Evolutionary conservation across 2,888 invertebrate species (phyloP), one percentile per base, ranked within the genome.

Genomic region (Drosophila birchii): DNA sequence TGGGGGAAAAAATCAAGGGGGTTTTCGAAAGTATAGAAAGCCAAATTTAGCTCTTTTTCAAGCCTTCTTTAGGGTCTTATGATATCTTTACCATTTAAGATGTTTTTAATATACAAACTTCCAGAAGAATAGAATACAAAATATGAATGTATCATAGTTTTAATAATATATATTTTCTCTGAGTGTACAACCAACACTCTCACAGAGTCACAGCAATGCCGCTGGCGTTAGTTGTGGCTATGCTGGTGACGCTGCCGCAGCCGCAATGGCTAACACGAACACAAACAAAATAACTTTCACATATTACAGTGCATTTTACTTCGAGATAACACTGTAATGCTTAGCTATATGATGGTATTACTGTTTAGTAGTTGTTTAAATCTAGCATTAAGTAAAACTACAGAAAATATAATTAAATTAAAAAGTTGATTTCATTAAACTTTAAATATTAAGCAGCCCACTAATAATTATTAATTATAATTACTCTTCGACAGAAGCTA

Each of bases 201-300:
- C 38, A 34, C 44, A 67, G 67, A 41, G 64, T 47, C 49, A 23
- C 36, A 59, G 38, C 56, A 58, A 29, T 47, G 75, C 54, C 64
- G 41, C 44, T 54, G 60, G 57, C 69, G 57, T 56, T 71, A 53
- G 67, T 72, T 70, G 86, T 57, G 74, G 63, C 75, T 79, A 70
- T 68, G 76, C 39, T 81, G 79, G 55, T 76, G 81, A 69, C 59
- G 73, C 51, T 56, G 18, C 43, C 61, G 9, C 45, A 41, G 58
- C 45, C 60, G 63, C 61, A 70, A 66, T 39, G 64, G 64, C 61
- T 47, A 55, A 70, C 63, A 53, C 47, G 63, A 56, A 61, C 18
- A 44, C 55, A 45, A 14, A 41, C 58, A 45, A 18, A 14, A 34
- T 9, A 23, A 47, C 23, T 38, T 9, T 11, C 20, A 39, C 9